phyloP scores from a whole-genome alignment of 2,113 vertebrate species.

The Melanostigma gelatinosum region DNA sequence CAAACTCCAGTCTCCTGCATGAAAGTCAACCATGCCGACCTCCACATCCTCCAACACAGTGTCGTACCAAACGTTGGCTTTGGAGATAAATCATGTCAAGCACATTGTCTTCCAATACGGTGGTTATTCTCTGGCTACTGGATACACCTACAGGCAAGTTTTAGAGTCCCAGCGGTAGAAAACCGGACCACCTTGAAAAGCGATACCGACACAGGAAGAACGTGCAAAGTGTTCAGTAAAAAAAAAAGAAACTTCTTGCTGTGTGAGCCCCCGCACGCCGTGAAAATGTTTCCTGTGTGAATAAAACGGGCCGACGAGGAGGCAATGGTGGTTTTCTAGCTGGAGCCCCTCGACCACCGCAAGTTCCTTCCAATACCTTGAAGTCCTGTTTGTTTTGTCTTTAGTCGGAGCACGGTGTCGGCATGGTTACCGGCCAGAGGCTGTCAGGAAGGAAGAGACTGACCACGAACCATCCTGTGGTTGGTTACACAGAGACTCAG shows the following conservation, averaged over 20 bases:
- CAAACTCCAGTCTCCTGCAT: no score
- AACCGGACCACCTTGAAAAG: background rate
- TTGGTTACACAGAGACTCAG: slow-evolving; percentile 12
- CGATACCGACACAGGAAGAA: background rate
- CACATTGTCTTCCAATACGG: background rate
- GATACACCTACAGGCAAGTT: background rate
- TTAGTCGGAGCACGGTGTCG: slow-evolving; percentile 20
- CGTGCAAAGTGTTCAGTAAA: background rate
- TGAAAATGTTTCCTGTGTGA: slow-evolving; percentile 27
- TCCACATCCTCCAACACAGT: background rate
- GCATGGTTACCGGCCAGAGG: slow-evolving; percentile 35
- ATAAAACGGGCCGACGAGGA: slow-evolving; percentile 16
- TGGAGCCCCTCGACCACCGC: slow-evolving; percentile 28
- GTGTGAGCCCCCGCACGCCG: slow-evolving; percentile 1
- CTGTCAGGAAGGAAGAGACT: slow-evolving; percentile 63
- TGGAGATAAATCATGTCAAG: background rate
- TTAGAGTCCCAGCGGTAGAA: background rate
- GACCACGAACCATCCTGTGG: slow-evolving; percentile 47
- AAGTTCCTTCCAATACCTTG: slow-evolving; percentile 53
- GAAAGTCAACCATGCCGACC: background rate
- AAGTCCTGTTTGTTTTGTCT: slow-evolving; percentile 61
- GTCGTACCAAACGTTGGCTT: background rate
- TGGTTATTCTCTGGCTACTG: background rate
- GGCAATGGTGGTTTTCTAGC: slow-evolving; percentile 22
- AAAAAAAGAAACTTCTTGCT: background rate